Conservation (phyloP, 1,140 invertebrate species). For the Bombus terrestris region DNA sequence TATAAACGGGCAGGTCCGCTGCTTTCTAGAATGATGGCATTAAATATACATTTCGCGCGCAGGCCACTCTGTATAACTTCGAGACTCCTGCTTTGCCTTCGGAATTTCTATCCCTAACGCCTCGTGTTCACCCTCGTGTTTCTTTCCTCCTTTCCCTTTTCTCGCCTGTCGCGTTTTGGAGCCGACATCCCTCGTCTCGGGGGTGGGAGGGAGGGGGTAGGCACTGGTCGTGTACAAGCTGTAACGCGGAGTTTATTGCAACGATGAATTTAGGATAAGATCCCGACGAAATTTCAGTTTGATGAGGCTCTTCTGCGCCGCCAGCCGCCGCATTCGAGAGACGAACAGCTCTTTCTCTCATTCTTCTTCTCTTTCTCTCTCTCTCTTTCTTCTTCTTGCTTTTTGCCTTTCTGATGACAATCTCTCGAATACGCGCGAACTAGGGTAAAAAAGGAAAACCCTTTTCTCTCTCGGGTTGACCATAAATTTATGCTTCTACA, state of each 20-base stretch:
- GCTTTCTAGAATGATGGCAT: slow-evolving; percentile 71
- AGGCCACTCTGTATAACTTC: slow-evolving; percentile 52
- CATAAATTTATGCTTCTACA: slow-evolving; percentile 11
- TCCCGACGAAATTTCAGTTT: slow-evolving; percentile 71
- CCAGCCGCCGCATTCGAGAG: slow-evolving; percentile 9
- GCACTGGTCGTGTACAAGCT: slow-evolving; percentile 55
- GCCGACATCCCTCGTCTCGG: slow-evolving; percentile 2
- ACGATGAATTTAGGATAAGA: slow-evolving; percentile 75
- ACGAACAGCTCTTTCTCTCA: background rate
- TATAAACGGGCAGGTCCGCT: slow-evolving; percentile 65
- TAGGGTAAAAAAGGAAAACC: background rate
- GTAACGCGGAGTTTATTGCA: slow-evolving; percentile 72
- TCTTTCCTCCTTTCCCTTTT: slow-evolving; percentile 27
- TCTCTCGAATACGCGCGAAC: background rate
- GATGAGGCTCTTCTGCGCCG: slow-evolving; percentile 56
- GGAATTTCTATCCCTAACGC: slow-evolving; percentile 57
- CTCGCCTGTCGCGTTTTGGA: background rate
- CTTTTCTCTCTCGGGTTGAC: background rate
- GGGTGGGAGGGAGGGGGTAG: background rate
- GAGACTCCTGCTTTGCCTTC: slow-evolving; percentile 37
- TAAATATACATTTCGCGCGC: slow-evolving; percentile 69
- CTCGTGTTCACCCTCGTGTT: slow-evolving; percentile 1
- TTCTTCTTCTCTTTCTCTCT: background rate
- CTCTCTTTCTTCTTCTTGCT: background rate
- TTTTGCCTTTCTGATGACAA: slow-evolving; percentile 2